Base-by-base conservation (phyloP, 2,797 vertebrate species). In the Acanthurus tractus region DNA sequence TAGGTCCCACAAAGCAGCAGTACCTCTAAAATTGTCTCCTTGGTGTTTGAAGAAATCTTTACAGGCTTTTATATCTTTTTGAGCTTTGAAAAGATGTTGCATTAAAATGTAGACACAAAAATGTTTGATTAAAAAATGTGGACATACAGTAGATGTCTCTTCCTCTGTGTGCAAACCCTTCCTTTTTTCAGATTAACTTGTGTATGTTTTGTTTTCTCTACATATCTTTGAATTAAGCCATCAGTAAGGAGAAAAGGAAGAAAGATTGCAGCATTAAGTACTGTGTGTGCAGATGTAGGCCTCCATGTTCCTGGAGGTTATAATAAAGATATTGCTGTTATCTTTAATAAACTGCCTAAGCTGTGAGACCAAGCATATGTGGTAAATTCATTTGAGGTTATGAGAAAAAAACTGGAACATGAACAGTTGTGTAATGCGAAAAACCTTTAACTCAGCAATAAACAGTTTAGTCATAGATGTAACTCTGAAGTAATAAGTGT, bases 291-390 rank as follows among this genome's bases (percentile, higher is more conserved):
- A 0, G 40, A 62, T 63, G 40, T 79, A 63, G 63, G 81, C 17
- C 34, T 76, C 38, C 72, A 17, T 83, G 50, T 84, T 79, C 53
- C 56, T 75, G 50, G 58, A 74, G 54, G 53, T 42, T 54, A 40
- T 77, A n/a, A 61, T 68, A 5, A 69, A 63, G 52, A 67, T 80
- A 25, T 69, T 57, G 78, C 50, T 80, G 67, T 78, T 65, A 87
- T 66, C 77, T 89, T 29, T 64, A 93, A 92, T 94, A 92, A 94
- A 93, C 55, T 74, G 69, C 62, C 52, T 68, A 84, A 45, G 58
- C 70, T 81, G 81, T 74, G 54, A 87, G 70, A 74, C 62, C 44
- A 23, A 66, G 38, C 29, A 66, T n/a, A 63, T 29, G 13, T 80
- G 23, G 8, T 18, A 7, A 46, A 49, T 50, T 70, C 67, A 12